phyloP scores from a whole-genome alignment of 1,140 invertebrate species.

The Drosophila sp. region DNA sequence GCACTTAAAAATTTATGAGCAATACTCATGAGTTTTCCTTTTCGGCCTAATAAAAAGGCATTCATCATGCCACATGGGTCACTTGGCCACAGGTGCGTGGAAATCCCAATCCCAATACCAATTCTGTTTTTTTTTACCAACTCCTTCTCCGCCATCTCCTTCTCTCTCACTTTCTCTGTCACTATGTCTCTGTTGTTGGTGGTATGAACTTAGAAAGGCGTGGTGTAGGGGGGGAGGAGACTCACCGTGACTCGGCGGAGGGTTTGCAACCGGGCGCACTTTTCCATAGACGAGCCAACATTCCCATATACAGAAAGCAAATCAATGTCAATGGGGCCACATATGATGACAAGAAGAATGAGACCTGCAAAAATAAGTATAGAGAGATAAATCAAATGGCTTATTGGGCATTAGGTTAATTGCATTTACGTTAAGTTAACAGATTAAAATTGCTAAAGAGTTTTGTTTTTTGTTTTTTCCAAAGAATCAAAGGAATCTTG shows the following conservation, averaged over 20 bases:
- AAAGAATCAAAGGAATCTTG: background rate
- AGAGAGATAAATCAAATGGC: background rate
- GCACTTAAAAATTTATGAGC: slow-evolving; percentile 73
- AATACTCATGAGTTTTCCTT: slow-evolving; percentile 40
- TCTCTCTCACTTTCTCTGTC: slow-evolving; percentile 20
- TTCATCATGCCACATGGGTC: slow-evolving; percentile 55
- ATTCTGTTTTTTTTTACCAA: background rate
- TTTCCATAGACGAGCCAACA: slow-evolving; percentile 95
- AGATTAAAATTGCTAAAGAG: too few relatives aligned
- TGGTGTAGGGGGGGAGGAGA: slow-evolving; percentile 7
- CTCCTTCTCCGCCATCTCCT: too few relatives aligned
- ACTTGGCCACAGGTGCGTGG: slow-evolving; percentile 40
- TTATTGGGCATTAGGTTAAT: slow-evolving; percentile 18
- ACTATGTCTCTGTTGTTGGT: slow-evolving; percentile 7
- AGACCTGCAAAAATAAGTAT: slow-evolving; percentile 85
- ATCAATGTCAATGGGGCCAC: slow-evolving; percentile 93
- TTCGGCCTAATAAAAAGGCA: slow-evolving; percentile 58
- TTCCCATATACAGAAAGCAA: slow-evolving; percentile 94
- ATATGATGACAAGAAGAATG: slow-evolving; percentile 94
- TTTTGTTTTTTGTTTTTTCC: too few relatives aligned
- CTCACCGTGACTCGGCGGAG: slow-evolving; percentile 85
- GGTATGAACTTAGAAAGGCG: background rate
- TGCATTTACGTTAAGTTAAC: background rate
- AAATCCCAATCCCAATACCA: slow-evolving; percentile 5
- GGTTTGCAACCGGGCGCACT: slow-evolving; percentile 89